Evolutionary conservation across 2,113 vertebrate genomes (phyloP).

Genomic region (Regulus satrapa): DNA sequence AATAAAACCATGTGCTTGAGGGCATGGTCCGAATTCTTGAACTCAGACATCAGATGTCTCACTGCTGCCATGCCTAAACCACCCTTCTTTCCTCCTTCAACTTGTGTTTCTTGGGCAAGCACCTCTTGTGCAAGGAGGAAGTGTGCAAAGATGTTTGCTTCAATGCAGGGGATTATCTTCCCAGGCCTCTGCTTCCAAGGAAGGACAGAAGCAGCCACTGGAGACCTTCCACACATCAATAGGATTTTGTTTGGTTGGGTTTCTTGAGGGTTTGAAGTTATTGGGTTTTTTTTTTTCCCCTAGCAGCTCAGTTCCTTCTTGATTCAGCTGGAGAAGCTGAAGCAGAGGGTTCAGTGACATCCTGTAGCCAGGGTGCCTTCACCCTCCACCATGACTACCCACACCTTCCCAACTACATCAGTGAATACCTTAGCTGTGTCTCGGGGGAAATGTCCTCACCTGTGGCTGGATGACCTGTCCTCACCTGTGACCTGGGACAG

Average conservation of each 20-base stretch:
- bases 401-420: neutral
- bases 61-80: neutral
- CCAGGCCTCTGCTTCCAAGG: neutral
- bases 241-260: neutral
- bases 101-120: neutral
- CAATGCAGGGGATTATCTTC: neutral
- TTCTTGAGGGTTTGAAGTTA: neutral
- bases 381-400: neutral
- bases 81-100: neutral
- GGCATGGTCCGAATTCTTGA: neutral
- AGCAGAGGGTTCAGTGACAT: neutral
- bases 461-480: neutral
- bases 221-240: neutral
- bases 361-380: neutral
- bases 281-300: neutral
- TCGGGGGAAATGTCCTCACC: neutral
- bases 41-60: neutral
- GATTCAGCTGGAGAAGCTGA: neutral
- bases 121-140: neutral
- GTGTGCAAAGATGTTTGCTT: neutral
- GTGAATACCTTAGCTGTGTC: neutral
- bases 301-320: neutral
- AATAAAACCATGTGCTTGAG: neutral
- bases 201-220: fast-evolving
- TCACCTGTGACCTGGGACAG: neutral